phyloP scores from a whole-genome alignment of 2,113 vertebrate genomes.

The Centrocercus urophasianus region DNA sequence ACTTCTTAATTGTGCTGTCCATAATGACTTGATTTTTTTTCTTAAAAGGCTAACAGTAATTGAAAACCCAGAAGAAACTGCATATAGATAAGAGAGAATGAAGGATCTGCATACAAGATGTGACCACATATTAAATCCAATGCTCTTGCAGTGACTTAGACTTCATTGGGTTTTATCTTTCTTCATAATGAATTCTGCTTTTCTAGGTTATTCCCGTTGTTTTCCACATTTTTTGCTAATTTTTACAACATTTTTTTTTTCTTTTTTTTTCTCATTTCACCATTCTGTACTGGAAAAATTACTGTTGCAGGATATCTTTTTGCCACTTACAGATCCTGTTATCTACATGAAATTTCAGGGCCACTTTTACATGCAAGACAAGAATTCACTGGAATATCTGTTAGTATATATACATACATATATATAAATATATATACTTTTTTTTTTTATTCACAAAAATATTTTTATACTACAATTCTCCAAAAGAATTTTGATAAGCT shows the following conservation, averaged over 20 bases:
- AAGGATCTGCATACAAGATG: neutral
- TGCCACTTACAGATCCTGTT: neutral
- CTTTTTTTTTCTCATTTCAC: neutral
- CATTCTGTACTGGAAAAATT: neutral
- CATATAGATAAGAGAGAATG: neutral
- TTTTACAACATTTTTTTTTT: neutral
- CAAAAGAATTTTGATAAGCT: neutral
- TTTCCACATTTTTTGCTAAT: neutral
- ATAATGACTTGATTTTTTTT: neutral
- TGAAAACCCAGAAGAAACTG: neutral
- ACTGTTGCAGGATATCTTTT: neutral
- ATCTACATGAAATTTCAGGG: neutral
- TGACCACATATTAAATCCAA: neutral
- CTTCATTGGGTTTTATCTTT: neutral
- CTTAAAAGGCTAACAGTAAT: slow-evolving; percentile 16
- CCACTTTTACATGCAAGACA: neutral
- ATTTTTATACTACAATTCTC: neutral
- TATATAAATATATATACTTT: too few relatives aligned
- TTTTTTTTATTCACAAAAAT: neutral
- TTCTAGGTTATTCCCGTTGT: neutral
- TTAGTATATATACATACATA: neutral
- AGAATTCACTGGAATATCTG: neutral
- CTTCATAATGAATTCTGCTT: neutral
- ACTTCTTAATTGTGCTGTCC: slow-evolving; percentile 25
- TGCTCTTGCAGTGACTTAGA: neutral